phyloP scores from a whole-genome alignment of 2,888 invertebrate genomes.

The Lasius fuliginosus region DNA sequence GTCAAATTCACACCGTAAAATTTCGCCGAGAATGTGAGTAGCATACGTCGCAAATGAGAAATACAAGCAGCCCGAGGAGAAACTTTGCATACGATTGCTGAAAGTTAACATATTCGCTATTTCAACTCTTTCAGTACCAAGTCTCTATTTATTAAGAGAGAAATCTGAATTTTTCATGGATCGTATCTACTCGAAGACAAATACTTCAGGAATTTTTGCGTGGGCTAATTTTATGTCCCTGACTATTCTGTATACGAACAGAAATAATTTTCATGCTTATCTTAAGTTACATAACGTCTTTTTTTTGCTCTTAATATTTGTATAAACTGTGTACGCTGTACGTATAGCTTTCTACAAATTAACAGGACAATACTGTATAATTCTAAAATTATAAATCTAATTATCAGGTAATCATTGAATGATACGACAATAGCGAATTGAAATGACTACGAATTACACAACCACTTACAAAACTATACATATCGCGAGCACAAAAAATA shows the following conservation, averaged over 20 bases:
- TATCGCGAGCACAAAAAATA: not conserved
- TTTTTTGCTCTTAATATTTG: not conserved
- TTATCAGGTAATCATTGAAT: not conserved
- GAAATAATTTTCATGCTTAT: constrained; percentile 21
- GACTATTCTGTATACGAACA: not conserved
- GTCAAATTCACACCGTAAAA: not conserved
- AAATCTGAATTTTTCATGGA: constrained; percentile 19
- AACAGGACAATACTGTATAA: not conserved
- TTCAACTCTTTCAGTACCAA: constrained; percentile 16
- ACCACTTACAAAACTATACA: not conserved
- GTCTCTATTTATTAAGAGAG: constrained; percentile 9
- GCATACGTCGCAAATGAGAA: constrained; percentile 84
- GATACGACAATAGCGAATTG: too few relatives aligned
- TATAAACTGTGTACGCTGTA: not conserved
- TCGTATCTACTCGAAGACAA: not conserved
- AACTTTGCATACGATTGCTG: constrained; percentile 59
- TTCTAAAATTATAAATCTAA: not conserved
- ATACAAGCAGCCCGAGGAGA: constrained; percentile 81
- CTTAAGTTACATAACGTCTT: not conserved
- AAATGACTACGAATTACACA: not conserved
- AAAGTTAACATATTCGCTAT: constrained; percentile 60
- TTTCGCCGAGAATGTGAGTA: constrained; percentile 78
- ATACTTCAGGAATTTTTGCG: not conserved
- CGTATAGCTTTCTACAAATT: not conserved
- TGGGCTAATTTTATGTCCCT: not conserved